A percentile compares a stretch with the other conserved stretches of the same genome.
Evolutionary conservation across 2,888 invertebrate species (phyloP).

Genomic region (Brachylomia viminalis): DNA sequence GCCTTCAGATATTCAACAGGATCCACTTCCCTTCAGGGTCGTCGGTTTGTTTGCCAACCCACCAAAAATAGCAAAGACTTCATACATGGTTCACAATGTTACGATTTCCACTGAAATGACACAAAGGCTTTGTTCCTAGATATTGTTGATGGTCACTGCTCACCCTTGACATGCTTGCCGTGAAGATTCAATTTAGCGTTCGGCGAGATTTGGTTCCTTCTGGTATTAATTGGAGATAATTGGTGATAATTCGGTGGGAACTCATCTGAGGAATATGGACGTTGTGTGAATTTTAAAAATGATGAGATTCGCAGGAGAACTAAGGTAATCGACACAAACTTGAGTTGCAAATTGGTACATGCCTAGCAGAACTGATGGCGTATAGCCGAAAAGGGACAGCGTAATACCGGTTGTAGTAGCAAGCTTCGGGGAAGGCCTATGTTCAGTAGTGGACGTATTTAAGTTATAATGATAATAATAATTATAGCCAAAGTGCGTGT

Average conservation of each 20-base stretch:
- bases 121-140: constrained; percentile 45
- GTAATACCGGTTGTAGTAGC: too few relatives aligned
- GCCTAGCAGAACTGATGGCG: too few relatives aligned
- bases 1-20: not conserved
- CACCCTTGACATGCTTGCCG: constrained; percentile 50
- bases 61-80: not conserved
- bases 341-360: too few relatives aligned
- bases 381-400: too few relatives aligned
- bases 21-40: not conserved
- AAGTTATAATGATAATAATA: too few relatives aligned
- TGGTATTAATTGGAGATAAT: constrained; percentile 56
- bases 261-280: not conserved
- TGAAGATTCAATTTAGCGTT: constrained; percentile 37
- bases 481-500: constrained; percentile 1
- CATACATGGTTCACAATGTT: constrained; percentile 7
- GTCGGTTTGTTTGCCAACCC: not conserved
- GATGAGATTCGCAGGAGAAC: too few relatives aligned
- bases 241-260: constrained; percentile 50
- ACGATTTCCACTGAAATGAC: constrained; percentile 13
- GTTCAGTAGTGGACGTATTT: too few relatives aligned
- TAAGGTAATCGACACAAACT: too few relatives aligned
- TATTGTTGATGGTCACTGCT: constrained; percentile 32
- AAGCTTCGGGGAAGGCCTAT: too few relatives aligned
- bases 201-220: constrained; percentile 38
- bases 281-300: too few relatives aligned